Conservation (phyloP, 2,888 invertebrate genomes). For the Agrotis exclamationis region DNA sequence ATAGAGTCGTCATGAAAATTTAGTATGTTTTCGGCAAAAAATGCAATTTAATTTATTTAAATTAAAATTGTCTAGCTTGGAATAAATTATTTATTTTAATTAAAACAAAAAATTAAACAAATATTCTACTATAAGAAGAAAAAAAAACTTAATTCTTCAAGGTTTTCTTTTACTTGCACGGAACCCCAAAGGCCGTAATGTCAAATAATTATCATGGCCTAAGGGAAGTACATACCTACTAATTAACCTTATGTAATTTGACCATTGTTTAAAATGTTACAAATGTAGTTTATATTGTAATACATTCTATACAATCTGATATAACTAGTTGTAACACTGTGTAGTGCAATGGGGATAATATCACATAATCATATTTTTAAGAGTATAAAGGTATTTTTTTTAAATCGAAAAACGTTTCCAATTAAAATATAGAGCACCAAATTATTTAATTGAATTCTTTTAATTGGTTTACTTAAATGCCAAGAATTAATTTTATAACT, state of each 20-base stretch:
- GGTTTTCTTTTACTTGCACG: background rate
- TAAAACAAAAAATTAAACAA: too few species aligned
- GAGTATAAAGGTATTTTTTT: background rate
- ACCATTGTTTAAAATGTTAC: constrained; percentile 26
- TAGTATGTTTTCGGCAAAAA: too few species aligned
- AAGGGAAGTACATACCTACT: constrained; percentile 29
- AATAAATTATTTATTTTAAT: too few species aligned
- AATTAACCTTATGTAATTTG: constrained; percentile 43
- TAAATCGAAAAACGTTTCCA: background rate
- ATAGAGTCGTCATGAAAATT: too few species aligned
- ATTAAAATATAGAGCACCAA: background rate
- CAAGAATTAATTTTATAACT: background rate
- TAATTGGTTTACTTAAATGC: background rate
- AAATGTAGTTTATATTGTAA: constrained; percentile 9
- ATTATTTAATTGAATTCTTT: background rate
- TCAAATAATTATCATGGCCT: constrained; percentile 22
- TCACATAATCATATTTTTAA: background rate
- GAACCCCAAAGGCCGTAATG: constrained; percentile 4
- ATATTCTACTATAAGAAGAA: too few species aligned
- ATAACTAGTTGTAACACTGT: constrained; percentile 7
- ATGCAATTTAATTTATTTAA: too few species aligned
- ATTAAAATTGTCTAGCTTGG: too few species aligned
- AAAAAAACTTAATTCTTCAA: too few species aligned
- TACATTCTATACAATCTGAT: constrained; percentile 5
- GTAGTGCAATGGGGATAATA: constrained; percentile 8